Base-by-base conservation (phyloP, 2,888 invertebrate species). In the Pristionchus maxplancki region DNA sequence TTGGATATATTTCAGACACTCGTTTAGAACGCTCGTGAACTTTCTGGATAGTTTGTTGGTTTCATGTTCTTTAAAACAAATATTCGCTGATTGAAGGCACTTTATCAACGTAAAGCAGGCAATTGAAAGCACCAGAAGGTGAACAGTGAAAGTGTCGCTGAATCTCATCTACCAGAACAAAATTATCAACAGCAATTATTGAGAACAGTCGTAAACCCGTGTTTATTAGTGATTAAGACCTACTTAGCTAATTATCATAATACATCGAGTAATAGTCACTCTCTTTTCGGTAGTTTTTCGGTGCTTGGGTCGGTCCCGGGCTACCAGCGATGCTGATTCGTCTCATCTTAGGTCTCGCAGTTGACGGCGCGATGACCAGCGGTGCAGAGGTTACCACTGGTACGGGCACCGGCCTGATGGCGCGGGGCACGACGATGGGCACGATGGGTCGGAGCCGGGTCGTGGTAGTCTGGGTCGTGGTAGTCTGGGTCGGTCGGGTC, bases 261-360 rank as follows among this genome's bases (percentile, higher is more conserved):
- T 94, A 94, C 94, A 94, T 94, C 44, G 93, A 89, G 90, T 94
- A 94, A 78, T 94, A 94, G 84, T 94, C 94, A 84, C 92, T 91
- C 71, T 93, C 92, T 83, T 92, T 91, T 85, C 94, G 88, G 88
- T 90, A 93, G 89, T 94, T 94, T 83, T 90, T 91, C 17, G 90
- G 87, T 31, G 91, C 91, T 48, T 40, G 58, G 13, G 81, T 88
- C 11, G 88, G 11, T 1, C 71, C 37, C 9, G 24, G 1, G 9
- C n/a, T 17, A 17, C 78, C 78, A 0, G 81, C 15, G n/a, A 81
- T 81, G 40, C 58, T 88, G 37, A 81, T 81, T 28, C 87, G 28
- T 34, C 62, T 17, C 71, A 87, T 71, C 24, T 37, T 28, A 0
- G 71, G 62, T 34, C 34, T 13, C 2, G 71, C 2, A 17, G 31